These are phyloP conservation scores for Pocota personata DNA, from an alignment of 2,888 invertebrate species.

Conservation along the genomic window DNA sequence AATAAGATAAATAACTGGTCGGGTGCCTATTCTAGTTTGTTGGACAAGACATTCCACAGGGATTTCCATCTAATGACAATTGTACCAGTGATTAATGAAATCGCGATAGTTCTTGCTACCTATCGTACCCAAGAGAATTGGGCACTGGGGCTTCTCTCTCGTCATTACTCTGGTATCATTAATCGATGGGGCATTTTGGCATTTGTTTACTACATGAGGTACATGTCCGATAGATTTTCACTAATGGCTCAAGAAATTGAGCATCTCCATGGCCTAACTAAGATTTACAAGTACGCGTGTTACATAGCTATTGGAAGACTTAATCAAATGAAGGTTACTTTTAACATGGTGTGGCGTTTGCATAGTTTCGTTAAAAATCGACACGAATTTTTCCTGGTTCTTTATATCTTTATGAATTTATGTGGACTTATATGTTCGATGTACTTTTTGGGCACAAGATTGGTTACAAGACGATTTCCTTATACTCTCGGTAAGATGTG, in stretches of 20 bases:
- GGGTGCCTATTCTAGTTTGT: background rate
- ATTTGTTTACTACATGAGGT: conserved; percentile 55
- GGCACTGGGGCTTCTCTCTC: conserved; percentile 24
- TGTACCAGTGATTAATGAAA: background rate
- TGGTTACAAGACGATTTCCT: conserved; percentile 36
- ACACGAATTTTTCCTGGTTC: conserved; percentile 44
- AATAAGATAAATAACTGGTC: background rate
- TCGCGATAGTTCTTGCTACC: conserved; percentile 18
- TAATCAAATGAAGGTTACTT: conserved; percentile 17
- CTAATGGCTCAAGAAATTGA: conserved; percentile 47
- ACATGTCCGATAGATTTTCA: conserved; percentile 22
- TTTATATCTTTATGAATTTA: conserved; percentile 45
- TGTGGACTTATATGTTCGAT: conserved; percentile 38
- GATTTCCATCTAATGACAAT: conserved; percentile 39
- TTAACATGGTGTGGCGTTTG: conserved; percentile 41
- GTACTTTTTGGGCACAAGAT: conserved; percentile 48
- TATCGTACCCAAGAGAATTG: conserved; percentile 47
- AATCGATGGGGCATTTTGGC: conserved; percentile 37
- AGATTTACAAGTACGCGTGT: background rate
- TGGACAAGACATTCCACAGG: conserved; percentile 7
- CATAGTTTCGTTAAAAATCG: conserved; percentile 22
- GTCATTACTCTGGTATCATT: conserved; percentile 3
- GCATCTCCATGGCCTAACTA: background rate
- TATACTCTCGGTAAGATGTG: conserved; percentile 48
- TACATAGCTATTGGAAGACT: background rate